Evolutionary conservation across 1,140 invertebrate species (phyloP), one percentile per base, ranked within the genome.

Genomic region (Zophobas atratus): DNA sequence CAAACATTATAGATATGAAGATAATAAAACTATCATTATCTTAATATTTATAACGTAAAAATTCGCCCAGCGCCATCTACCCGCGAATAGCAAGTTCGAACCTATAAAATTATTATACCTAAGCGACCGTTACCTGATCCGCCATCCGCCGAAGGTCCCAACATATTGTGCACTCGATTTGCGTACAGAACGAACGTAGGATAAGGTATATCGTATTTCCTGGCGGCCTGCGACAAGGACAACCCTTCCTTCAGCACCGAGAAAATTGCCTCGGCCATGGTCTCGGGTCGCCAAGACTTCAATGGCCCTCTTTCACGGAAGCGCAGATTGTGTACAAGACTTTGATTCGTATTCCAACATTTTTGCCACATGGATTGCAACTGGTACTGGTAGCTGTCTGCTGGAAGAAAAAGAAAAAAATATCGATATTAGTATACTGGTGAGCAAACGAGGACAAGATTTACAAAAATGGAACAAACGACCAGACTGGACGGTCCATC

Each of bases 351-450:
- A 85, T 94, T 96, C 95, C 95, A 97, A 87, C 95, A 96, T 86
- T 96, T 97, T 87, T 97, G 96, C 96, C 96, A 97, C 92, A 96
- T 95, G 43, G 94, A 95, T 87, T 97, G 96, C 85, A 97, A 88
- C 87, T 97, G 96, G 87, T 96, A 96, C 87, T 97, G 95, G 90
- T 97, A 97, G 90, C 94, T 96, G 90, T 96, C 95, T 94, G 94
- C 92, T 93, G 90, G 82, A 88, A 87, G 88, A 87, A 86, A 83
- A 56, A 57, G 51, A 76, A 70, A 76, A 34, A 3, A 46, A 49
- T 76, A 75, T 75, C 56, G 20, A 57, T 53, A 75, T 75, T 75
- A 67, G 60, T 75, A 57, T 75, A 39, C 49, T 60, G 41, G 6
- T 60, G 20, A 20, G 20, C 49, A 35, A 4, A 38, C 38, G 1